Conservation (phyloP, 1,140 invertebrate genomes). For the Drosophila setifemur region DNA sequence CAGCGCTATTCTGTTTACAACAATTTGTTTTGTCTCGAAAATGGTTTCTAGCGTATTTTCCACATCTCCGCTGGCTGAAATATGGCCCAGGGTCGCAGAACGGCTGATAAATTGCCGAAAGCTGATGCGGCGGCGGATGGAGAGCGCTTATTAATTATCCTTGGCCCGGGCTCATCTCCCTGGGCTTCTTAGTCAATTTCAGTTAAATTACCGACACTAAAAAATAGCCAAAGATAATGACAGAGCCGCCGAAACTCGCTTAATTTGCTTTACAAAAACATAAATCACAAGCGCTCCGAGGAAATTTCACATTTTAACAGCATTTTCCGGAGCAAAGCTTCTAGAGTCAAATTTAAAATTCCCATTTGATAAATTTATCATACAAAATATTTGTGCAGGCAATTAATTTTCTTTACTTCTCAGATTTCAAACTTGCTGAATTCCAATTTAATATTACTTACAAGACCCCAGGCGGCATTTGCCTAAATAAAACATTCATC, state of each 20-base stretch:
- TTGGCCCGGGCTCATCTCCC: conserved; percentile 3
- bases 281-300: conserved; percentile 12
- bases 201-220: conserved; percentile 44
- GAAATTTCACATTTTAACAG: neutral
- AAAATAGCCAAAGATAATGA: conserved; percentile 48
- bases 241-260: neutral
- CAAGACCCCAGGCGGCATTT: too few relatives aligned
- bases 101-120: conserved; percentile 62
- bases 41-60: conserved; percentile 62
- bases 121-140: conserved; percentile 4
- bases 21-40: conserved; percentile 68
- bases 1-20: conserved; percentile 33
- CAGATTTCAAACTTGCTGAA: too few relatives aligned
- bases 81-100: conserved; percentile 53
- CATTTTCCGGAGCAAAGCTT: too few relatives aligned
- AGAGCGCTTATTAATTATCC: conserved; percentile 54
- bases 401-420: too few relatives aligned
- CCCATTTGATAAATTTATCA: too few relatives aligned
- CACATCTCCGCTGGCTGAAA: conserved; percentile 53
- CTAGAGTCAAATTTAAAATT: too few relatives aligned
- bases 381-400: too few relatives aligned
- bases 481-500: conserved; percentile 13
- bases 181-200: conserved; percentile 2
- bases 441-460: too few relatives aligned
- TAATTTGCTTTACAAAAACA: conserved; percentile 6